Conservation (phyloP, 2,113 vertebrate species). For the Melanotaenia duboulayi region DNA sequence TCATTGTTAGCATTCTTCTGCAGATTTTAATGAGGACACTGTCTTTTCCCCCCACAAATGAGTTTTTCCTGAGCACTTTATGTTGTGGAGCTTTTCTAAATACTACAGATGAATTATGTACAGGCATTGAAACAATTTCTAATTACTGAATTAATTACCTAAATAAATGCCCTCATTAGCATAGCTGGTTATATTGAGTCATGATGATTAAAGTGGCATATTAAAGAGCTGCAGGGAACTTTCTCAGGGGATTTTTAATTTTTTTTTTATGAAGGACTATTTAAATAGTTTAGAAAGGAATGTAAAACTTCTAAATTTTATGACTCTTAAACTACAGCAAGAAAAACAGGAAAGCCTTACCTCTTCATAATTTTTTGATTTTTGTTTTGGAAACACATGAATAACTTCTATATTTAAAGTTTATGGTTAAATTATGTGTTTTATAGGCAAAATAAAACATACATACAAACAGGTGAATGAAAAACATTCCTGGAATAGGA, state of each 20-base stretch:
- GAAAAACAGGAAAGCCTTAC: background rate
- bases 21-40: constrained; percentile 32
- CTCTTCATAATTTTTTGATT: too few species aligned
- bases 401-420: too few species aligned
- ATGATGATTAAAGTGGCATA: constrained; percentile 12
- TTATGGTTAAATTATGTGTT: too few species aligned
- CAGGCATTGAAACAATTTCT: constrained; percentile 28
- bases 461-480: background rate
- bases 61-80: background rate
- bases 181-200: constrained; percentile 29
- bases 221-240: background rate
- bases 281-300: background rate
- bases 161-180: constrained; percentile 48
- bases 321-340: background rate
- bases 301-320: background rate
- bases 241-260: background rate
- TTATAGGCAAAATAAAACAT: too few species aligned
- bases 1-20: background rate
- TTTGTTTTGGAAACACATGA: too few species aligned
- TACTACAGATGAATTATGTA: constrained; percentile 1
- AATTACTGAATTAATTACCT: constrained; percentile 52
- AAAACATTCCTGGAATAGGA: background rate
- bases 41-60: constrained; percentile 7
- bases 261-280: background rate
- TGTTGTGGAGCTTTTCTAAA: constrained; percentile 10